These are phyloP conservation scores for Triplophysa yarkandensis DNA, from an alignment of 2,797 vertebrate species.

Conservation along the genomic window DNA sequence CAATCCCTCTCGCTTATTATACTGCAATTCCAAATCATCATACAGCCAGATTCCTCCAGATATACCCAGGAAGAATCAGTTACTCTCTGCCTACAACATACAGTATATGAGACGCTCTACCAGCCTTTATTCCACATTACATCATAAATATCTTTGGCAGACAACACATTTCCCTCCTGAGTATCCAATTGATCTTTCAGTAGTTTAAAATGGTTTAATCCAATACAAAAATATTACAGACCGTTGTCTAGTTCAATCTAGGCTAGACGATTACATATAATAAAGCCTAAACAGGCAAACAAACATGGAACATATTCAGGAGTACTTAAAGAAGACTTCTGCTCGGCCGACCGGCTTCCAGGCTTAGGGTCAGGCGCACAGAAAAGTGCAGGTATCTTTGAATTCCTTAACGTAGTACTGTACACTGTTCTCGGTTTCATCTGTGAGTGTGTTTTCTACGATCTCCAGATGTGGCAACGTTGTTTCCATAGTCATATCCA, in stretches of 20 bases:
- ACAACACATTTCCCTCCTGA: constrained; percentile 68
- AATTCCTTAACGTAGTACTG: constrained; percentile 36
- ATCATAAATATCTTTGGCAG: constrained; percentile 86
- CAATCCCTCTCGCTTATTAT: constrained; percentile 30
- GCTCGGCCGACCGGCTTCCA: constrained; percentile 15
- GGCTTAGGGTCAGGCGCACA: constrained; percentile 18
- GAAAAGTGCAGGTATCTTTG: constrained; percentile 38
- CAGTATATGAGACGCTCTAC: background rate
- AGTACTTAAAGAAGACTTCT: constrained; percentile 45
- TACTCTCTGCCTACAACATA: constrained; percentile 8
- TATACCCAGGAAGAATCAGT: constrained; percentile 19
- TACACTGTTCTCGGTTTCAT: constrained; percentile 29
- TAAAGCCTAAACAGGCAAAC: constrained; percentile 65
- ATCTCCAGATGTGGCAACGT: background rate
- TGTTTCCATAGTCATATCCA: background rate
- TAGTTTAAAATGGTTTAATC: constrained; percentile 59
- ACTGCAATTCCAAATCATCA: constrained; percentile 25
- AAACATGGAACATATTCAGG: constrained; percentile 63
- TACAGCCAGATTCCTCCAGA: constrained; percentile 16
- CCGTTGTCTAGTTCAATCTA: constrained; percentile 70
- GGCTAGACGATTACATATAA: constrained; percentile 69
- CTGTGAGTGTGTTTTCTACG: constrained; percentile 14
- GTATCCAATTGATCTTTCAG: constrained; percentile 59
- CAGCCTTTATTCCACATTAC: constrained; percentile 46
- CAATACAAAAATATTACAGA: constrained; percentile 85